Evolutionary conservation across 2,888 invertebrate genomes (phyloP), one percentile per base, ranked within the genome.

Genomic region (Drosophila borborema): DNA sequence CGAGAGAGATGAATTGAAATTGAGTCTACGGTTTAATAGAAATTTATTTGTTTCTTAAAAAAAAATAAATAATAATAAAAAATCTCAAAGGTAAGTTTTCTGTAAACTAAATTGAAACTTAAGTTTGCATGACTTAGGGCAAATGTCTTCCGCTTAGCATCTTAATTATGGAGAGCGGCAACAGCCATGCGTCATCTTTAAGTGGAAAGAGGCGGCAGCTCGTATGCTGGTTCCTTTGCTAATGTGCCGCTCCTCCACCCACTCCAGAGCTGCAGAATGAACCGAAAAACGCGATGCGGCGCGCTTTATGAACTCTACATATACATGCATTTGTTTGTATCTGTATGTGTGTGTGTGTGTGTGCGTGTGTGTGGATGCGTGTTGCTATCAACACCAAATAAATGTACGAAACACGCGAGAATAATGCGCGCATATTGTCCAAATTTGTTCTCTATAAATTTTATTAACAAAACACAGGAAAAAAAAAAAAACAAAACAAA

Each of bases 391-490:
- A 68, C 64, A 67, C 63, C 56, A 77, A 74, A 82, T 77, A 79
- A 80, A 77, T 77, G 77, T 70, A 70, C 60, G 54, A 70, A 77
- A 72, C 91, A 82, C 90, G 84, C 84, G 77, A 91, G 74, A 72
- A 77, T 89, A 84, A 91, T 81, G 75, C 77, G 80, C 84, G 86
- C 86, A 90, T 90, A 90, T 90, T 90, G 89, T 78, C 80, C 85
- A 91, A 91, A 91, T 91, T 91, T 91, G 84, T 86, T 86, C 86
- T 87, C 88, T 82, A 90, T 91, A 91, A 90, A 90, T 91, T 91
- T 80, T 75, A 82, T 89, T 81, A 88, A 73, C 78, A 83, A 86
- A 87, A 76, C 68, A 71, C 74, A 71, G 72, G 65, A 73, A 69
- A 56, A 55, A 64, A 72, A 64, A 72, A 53, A 59, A 55, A 36